These are phyloP conservation scores for Hydractinia symbiolongicarpus DNA, from an alignment of 30 jellyfish, hydroid and myxozoan species.

Conservation along the genomic window DNA sequence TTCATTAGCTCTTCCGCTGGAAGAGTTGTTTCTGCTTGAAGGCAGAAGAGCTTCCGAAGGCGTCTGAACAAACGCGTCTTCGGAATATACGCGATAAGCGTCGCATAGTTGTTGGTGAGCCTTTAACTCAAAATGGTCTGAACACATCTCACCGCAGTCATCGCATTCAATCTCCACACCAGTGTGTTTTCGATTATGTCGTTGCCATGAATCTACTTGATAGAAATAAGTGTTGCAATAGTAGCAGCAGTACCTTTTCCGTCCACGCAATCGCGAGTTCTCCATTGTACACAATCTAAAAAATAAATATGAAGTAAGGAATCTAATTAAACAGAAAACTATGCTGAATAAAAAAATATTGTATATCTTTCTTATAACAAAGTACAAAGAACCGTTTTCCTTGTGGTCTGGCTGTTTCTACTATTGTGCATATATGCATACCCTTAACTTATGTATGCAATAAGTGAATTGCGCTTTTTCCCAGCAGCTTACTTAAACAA, in stretches of 20 bases:
- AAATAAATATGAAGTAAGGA: neutral
- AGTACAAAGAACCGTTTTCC: too few relatives aligned
- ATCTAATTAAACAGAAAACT: neutral
- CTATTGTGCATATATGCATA: too few relatives aligned
- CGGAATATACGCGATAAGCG: conserved; percentile 36
- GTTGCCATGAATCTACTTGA: conserved; percentile 46
- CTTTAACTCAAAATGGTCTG: conserved; percentile 32
- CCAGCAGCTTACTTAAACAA: too few relatives aligned
- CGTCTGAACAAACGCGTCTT: conserved; percentile 2
- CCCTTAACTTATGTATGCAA: too few relatives aligned
- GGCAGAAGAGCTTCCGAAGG: neutral
- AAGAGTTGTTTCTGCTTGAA: neutral
- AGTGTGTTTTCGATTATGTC: conserved; percentile 46
- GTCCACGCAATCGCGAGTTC: conserved; percentile 19
- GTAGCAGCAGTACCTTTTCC: conserved; percentile 36
- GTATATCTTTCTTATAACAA: too few relatives aligned
- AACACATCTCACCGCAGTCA: conserved; percentile 41
- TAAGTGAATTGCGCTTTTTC: too few relatives aligned
- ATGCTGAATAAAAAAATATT: too few relatives aligned
- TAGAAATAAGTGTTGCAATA: conserved; percentile 32
- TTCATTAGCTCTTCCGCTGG: conserved; percentile 1
- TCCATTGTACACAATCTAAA: conserved; percentile 16
- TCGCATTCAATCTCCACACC: conserved; percentile 49
- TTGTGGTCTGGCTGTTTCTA: too few relatives aligned
- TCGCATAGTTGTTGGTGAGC: conserved; percentile 31